Evolutionary conservation across 1,140 invertebrate genomes (phyloP).

Genomic region (Temnothorax curvispinosus): DNA sequence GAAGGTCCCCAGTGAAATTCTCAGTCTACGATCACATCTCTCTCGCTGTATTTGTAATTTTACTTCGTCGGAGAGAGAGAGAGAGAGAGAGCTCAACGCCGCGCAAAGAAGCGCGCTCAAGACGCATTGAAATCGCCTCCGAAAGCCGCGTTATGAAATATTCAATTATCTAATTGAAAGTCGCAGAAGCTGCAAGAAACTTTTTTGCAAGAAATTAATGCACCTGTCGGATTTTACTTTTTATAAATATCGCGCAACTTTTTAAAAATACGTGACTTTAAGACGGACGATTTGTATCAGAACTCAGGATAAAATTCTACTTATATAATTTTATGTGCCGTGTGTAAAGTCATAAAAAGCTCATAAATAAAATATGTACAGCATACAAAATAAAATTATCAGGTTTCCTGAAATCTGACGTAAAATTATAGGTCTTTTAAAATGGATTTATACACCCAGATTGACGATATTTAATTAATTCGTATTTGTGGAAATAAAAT

Average conservation of each 20-base stretch:
- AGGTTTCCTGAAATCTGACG: neutral
- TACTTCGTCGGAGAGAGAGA: constrained; percentile 20
- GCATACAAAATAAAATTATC: neutral
- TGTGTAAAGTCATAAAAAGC: neutral
- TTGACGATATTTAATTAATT: neutral
- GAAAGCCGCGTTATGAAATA: constrained; percentile 26
- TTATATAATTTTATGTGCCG: neutral
- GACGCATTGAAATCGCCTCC: constrained; percentile 16
- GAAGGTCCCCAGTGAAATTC: constrained; percentile 50
- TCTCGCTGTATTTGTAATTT: constrained; percentile 4
- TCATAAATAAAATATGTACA: neutral
- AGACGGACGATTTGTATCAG: neutral
- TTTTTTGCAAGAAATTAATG: neutral
- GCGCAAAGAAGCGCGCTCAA: neutral
- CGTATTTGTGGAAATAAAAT: neutral
- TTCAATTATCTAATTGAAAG: constrained; percentile 29
- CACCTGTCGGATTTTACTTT: neutral
- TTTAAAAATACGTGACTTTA: neutral
- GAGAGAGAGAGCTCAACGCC: constrained; percentile 29
- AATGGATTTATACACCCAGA: neutral
- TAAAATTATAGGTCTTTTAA: neutral
- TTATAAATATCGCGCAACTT: neutral
- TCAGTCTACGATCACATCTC: constrained; percentile 22
- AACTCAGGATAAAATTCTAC: neutral
- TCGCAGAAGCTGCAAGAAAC: neutral